Evolutionary conservation across 2,888 invertebrate genomes (phyloP).

Genomic region (Tridacna crocea): DNA sequence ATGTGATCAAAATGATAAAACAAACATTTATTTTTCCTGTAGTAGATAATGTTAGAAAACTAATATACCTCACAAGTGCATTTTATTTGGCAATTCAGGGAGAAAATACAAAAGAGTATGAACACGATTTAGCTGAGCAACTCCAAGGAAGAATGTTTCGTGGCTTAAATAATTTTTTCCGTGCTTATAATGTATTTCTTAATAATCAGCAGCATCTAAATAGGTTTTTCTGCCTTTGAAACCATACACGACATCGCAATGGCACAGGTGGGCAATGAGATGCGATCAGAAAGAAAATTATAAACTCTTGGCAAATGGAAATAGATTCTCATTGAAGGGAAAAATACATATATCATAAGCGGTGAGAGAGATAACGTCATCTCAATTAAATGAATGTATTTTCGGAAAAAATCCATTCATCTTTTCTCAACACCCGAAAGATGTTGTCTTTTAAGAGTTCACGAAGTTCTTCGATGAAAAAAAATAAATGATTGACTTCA

Average conservation of each 20-base stretch:
- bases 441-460: neutral
- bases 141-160: neutral
- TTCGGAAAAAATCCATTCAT: conserved; percentile 21
- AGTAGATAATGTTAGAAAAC: conserved; percentile 15
- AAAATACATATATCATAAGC: conserved; percentile 23
- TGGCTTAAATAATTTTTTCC: conserved; percentile 21
- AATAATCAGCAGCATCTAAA: conserved; percentile 47
- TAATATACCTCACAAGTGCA: conserved; percentile 21
- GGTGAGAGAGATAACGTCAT: conserved; percentile 30
- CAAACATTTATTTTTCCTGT: conserved; percentile 1
- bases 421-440: conserved; percentile 20
- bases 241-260: conserved; percentile 37
- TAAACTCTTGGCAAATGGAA: neutral
- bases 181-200: conserved; percentile 51
- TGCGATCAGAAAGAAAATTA: conserved; percentile 16
- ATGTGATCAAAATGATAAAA: neutral
- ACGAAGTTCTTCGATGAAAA: too few species aligned
- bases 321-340: conserved; percentile 3
- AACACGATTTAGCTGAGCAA: conserved; percentile 1
- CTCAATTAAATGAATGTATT: conserved; percentile 38
- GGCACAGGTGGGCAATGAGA: conserved; percentile 55
- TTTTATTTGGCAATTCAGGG: conserved; percentile 13
- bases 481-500: too few species aligned
- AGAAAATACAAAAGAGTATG: neutral
- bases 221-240: conserved; percentile 50